Evolutionary conservation across 2,797 vertebrate genomes (phyloP).

Genomic region (Mastacembelus armatus): DNA sequence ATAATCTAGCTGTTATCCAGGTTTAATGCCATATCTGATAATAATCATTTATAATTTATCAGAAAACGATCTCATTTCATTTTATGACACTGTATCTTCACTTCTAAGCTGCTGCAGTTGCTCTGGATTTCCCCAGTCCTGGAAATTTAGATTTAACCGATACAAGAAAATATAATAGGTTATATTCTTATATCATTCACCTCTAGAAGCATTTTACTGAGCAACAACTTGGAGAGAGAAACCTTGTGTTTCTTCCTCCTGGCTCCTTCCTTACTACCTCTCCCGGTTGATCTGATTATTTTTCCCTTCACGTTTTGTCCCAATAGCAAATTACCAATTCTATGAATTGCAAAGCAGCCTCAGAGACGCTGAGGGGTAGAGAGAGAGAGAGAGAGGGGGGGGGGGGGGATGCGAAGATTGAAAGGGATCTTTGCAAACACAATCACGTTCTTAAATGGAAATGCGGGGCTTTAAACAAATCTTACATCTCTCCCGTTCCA

Average conservation of each 20-base stretch:
- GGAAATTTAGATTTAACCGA: conserved; percentile 53
- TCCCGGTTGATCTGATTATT: conserved; percentile 92
- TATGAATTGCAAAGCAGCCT: conserved; percentile 95
- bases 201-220: conserved; percentile 75
- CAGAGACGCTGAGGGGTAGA: conserved; percentile 88
- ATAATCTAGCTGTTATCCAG: background rate
- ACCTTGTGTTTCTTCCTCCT: conserved; percentile 77
- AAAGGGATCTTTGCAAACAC: conserved; percentile 93
- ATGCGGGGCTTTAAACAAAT: conserved; percentile 92
- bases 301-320: conserved; percentile 94
- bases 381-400: conserved; percentile 55
- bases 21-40: conserved; percentile 18
- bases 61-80: conserved; percentile 30
- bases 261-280: conserved; percentile 82
- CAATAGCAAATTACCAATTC: conserved; percentile 95
- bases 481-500: conserved; percentile 91
- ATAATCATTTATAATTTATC: conserved; percentile 40
- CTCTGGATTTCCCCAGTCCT: conserved; percentile 18
- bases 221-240: conserved; percentile 81
- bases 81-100: conserved; percentile 15
- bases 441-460: conserved; percentile 94
- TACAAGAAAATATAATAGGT: conserved; percentile 48
- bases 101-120: conserved; percentile 25
- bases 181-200: conserved; percentile 65
- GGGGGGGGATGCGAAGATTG: conserved; percentile 86